These are phyloP conservation scores for Rotaria socialis DNA, from an alignment of 2,888 invertebrate genomes.

Conservation along the genomic window DNA sequence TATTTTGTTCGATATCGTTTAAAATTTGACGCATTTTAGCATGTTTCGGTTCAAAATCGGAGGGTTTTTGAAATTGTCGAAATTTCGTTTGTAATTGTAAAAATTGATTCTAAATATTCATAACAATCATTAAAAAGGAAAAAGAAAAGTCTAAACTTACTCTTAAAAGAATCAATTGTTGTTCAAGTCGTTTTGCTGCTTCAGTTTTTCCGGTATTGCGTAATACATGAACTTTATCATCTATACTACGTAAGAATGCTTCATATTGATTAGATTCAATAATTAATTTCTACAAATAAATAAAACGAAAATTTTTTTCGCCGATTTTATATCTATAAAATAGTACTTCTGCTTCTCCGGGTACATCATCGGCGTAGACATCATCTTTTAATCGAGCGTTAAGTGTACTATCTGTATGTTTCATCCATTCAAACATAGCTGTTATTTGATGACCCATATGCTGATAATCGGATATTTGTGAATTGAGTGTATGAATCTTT, in stretches of 20 bases:
- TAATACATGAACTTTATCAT: conserved; percentile 68
- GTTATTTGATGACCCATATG: conserved; percentile 42
- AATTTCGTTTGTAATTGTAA: conserved; percentile 42
- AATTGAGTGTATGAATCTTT: conserved; percentile 66
- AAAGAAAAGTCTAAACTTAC: conserved; percentile 51
- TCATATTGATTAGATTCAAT: conserved; percentile 69
- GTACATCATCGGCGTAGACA: conserved; percentile 73
- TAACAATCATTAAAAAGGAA: neutral
- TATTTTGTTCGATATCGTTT: conserved; percentile 65
- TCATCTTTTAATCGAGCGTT: conserved; percentile 72
- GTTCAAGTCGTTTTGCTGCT: conserved; percentile 71
- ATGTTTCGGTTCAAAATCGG: conserved; percentile 69
- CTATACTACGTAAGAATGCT: conserved; percentile 67
- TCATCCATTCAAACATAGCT: conserved; percentile 70
- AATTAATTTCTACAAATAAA: conserved; percentile 14
- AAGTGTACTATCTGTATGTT: conserved; percentile 68
- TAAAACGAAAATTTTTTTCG: too few relatives aligned
- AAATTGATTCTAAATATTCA: neutral
- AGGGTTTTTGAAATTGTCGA: conserved; percentile 59
- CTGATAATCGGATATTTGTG: conserved; percentile 39
- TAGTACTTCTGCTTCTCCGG: conserved; percentile 66
- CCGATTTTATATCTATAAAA: too few relatives aligned
- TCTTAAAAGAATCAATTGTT: conserved; percentile 70
- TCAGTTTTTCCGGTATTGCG: conserved; percentile 70
- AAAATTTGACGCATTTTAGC: conserved; percentile 70